phyloP scores from a whole-genome alignment of 2,888 invertebrate species.

The Petrolisthes cinctipes region DNA sequence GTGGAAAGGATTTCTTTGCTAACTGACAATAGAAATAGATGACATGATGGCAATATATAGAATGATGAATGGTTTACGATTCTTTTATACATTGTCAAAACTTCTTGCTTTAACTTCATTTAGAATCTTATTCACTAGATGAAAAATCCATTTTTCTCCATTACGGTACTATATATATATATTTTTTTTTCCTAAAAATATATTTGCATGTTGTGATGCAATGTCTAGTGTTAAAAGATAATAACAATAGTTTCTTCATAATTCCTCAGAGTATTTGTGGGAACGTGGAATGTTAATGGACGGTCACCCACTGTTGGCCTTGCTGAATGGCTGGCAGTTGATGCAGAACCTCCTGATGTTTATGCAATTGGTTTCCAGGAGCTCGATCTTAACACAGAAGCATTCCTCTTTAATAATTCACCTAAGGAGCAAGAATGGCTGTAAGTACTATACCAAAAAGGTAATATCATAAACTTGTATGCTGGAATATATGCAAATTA shows the following conservation, averaged over 20 bases:
- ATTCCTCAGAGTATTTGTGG: constrained; percentile 81
- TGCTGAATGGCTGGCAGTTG: constrained; percentile 83
- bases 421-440: constrained; percentile 93
- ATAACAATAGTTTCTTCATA: not conserved
- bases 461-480: too few relatives aligned
- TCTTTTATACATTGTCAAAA: too few relatives aligned
- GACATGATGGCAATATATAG: too few relatives aligned
- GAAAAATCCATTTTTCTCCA: not conserved
- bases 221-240: not conserved
- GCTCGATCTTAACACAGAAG: constrained; percentile 94
- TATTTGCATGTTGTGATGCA: not conserved
- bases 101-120: too few relatives aligned
- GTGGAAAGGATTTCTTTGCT: too few relatives aligned
- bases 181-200: not conserved
- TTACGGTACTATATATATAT: not conserved
- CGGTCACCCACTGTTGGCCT: constrained; percentile 82
- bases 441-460: constrained; percentile 70
- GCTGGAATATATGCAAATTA: too few relatives aligned
- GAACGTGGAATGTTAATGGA: constrained; percentile 99
- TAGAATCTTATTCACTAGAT: not conserved
- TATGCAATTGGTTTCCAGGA: constrained; percentile 98
- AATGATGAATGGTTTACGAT: too few relatives aligned
- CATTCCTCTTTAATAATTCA: constrained; percentile 94
- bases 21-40: too few relatives aligned
- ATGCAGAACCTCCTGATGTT: constrained; percentile 89